A percentile compares a stretch with the other conserved stretches of the same genome.
phyloP scores from a whole-genome alignment of 2,113 vertebrate species.

The Scomber japonicus region DNA sequence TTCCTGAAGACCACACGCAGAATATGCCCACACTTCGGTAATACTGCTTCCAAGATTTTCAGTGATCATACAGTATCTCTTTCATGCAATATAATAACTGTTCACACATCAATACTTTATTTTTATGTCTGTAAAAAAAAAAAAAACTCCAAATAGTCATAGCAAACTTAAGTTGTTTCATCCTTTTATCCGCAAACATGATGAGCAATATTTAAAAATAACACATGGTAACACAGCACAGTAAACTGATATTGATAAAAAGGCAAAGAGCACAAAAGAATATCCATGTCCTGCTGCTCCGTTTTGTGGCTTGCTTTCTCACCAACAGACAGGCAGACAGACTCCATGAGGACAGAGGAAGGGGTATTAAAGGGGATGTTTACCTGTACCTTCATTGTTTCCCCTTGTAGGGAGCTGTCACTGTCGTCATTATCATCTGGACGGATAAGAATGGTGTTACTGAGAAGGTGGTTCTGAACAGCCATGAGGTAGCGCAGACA shows the following conservation, averaged over 20 bases:
- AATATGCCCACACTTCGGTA: slow-evolving; percentile 78
- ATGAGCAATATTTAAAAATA: slow-evolving; percentile 7
- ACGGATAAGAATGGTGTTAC: slow-evolving; percentile 97
- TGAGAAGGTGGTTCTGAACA: slow-evolving; percentile 99
- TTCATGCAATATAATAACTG: slow-evolving; percentile 1
- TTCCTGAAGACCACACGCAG: slow-evolving; percentile 86
- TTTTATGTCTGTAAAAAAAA: neutral
- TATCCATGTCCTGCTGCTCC: slow-evolving; percentile 7
- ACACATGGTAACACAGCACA: slow-evolving; percentile 1
- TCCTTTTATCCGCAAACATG: neutral
- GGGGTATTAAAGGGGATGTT: slow-evolving; percentile 94
- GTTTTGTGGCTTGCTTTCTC: slow-evolving; percentile 3
- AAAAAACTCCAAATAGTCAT: neutral
- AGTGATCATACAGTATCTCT: neutral
- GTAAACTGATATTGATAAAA: slow-evolving; percentile 8
- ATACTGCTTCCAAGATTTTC: slow-evolving; percentile 62
- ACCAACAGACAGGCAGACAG: slow-evolving; percentile 26
- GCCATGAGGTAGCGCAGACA: slow-evolving; percentile 99
- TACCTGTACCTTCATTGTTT: slow-evolving; percentile 99
- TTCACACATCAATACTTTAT: neutral
- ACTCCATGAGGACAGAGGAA: slow-evolving; percentile 52
- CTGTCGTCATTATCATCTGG: slow-evolving; percentile 98
- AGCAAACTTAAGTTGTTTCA: slow-evolving; percentile 7
- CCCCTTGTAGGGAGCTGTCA: slow-evolving; percentile 99
- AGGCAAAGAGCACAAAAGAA: slow-evolving; percentile 8